Conservation (phyloP, 1,140 invertebrate genomes). For the Heliconius hewitsoni region DNA sequence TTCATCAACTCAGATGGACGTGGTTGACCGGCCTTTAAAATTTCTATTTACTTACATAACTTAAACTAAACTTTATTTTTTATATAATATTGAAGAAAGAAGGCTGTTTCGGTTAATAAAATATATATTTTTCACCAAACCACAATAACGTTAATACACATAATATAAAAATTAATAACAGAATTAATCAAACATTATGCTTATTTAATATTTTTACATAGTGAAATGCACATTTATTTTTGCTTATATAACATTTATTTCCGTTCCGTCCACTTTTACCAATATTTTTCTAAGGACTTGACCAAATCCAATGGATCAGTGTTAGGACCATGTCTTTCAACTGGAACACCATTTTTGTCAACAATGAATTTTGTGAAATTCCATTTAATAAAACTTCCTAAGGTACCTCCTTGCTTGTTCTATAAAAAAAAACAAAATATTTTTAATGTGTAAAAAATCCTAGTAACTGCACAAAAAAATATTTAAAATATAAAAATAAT, state of each 20-base stretch:
- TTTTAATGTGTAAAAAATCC: not conserved
- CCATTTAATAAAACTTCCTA: conserved; percentile 94
- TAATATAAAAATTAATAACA: conserved; percentile 10
- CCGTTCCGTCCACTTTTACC: conserved; percentile 62
- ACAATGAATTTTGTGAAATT: conserved; percentile 98
- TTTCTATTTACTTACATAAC: too few relatives aligned
- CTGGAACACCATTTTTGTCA: conserved; percentile 92
- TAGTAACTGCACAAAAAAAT: not conserved
- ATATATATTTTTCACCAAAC: not conserved
- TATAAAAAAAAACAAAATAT: conserved; percentile 42
- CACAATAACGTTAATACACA: not conserved
- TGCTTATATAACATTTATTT: not conserved
- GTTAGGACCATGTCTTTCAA: conserved; percentile 91
- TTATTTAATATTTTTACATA: not conserved
- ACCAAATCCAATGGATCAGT: conserved; percentile 87
- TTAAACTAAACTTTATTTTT: not conserved
- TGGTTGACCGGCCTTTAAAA: too few relatives aligned
- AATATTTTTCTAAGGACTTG: conserved; percentile 86
- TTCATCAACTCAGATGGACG: not conserved
- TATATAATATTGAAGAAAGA: not conserved
- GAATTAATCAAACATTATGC: not conserved
- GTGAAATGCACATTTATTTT: conserved; percentile 1
- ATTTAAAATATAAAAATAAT: not conserved
- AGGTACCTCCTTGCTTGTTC: conserved; percentile 88
- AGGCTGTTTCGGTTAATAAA: not conserved